Evolutionary conservation across 1,140 invertebrate genomes (phyloP), one percentile per base, ranked within the genome.

Genomic region (Ceratoteleas bidentatus): DNA sequence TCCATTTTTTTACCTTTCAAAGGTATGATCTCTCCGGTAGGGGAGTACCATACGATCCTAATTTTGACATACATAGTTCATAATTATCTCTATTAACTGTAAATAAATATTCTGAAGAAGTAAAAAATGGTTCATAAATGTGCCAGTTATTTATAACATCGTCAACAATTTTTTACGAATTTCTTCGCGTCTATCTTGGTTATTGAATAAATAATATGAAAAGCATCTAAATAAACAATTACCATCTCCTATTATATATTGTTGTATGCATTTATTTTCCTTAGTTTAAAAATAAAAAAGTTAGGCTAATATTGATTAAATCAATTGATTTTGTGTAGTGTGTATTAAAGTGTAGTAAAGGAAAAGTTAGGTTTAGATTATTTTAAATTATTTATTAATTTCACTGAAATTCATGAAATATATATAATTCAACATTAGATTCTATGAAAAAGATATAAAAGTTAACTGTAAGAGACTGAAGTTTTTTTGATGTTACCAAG

Each of bases 221-320:
- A 61, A 61, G n/a, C 43, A 61, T 49, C 58, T 13, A 61, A 61
- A 47, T 38, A 61, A 38, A n/a, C n/a, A n/a, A 61, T 61, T 61
- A 15, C 58, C 45, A 49, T 61, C 58, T 33, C 10, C 58, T 34
- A 49, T 61, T 40, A 40, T 40, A 40, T 10, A 40, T 40, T 40
- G 38, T 40, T 40, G 38, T 40, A 40, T 40, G 11, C 11, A n/a
- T n/a, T n/a, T n/a, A 8, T 40, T 40, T 10, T 40, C 11, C 38
- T 3, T 40, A 40, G 38, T 40, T 40, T 40, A 10, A 40, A 40
- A 40, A 40, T 24, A 24, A 24, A 24, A 24, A 24, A 24, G 24
- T 24, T 24, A 24, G 24, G 24, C 24, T 24, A 24, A 24, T 24
- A 4, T 24, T 24, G 24, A 24, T 24, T 24, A 24, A 24, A 24